Evolutionary conservation across 2,113 vertebrate species (phyloP).

Genomic region (Emydura subglobosa): DNA sequence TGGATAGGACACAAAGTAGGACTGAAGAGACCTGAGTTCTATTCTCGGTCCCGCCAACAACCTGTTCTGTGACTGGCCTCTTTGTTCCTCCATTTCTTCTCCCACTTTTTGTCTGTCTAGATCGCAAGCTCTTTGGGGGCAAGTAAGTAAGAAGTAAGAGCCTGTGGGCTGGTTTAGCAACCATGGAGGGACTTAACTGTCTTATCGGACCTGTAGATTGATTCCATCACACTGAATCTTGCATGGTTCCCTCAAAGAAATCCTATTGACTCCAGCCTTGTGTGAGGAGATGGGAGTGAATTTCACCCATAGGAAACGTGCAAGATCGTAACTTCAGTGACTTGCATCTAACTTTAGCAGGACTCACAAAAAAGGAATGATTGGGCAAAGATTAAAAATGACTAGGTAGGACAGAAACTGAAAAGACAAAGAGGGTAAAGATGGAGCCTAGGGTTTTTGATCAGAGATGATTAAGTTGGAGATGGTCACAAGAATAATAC

Average conservation of each 20-base stretch:
- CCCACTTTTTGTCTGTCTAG: not conserved
- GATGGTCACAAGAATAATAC: not conserved
- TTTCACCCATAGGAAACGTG: not conserved
- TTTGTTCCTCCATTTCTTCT: not conserved
- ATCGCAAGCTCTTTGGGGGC: not conserved
- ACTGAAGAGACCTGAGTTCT: not conserved
- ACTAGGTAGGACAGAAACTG: not conserved
- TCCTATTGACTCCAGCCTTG: not conserved
- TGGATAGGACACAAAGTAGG: not conserved
- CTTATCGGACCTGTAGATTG: not conserved
- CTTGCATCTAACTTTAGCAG: not conserved
- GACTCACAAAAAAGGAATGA: not conserved
- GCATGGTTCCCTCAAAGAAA: not conserved
- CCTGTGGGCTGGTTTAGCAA: not conserved
- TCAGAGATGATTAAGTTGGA: not conserved
- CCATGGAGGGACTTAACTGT: not conserved
- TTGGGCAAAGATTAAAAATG: not conserved
- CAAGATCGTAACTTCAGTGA: not conserved
- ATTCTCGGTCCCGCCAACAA: not conserved
- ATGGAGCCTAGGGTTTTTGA: not conserved
- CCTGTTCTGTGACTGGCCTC: not conserved
- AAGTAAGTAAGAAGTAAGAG: not conserved
- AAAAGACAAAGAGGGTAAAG: not conserved
- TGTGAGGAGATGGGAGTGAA: not conserved
- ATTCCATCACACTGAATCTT: not conserved